These are phyloP conservation scores for Toxotes chatareus DNA, from an alignment of 2,113 vertebrate species.

Conservation along the genomic window DNA sequence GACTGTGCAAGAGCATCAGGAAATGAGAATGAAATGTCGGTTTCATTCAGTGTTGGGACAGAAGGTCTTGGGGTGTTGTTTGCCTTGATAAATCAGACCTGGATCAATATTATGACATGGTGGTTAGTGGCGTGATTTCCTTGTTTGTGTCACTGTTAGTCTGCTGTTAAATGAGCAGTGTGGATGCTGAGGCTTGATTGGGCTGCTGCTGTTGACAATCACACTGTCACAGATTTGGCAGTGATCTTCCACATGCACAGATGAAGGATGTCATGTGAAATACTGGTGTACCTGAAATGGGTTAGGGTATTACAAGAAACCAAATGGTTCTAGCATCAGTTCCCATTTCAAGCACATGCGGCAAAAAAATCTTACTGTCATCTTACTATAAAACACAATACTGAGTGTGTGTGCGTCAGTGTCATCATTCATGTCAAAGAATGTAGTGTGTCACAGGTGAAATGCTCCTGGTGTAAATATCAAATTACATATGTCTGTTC, in stretches of 20 bases:
- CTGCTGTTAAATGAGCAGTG: not conserved
- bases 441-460: no score
- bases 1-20: constrained; percentile 54
- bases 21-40: constrained; percentile 56
- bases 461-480: no score
- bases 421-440: no score
- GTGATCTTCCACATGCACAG: not conserved
- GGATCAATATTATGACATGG: constrained; percentile 59
- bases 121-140: constrained; percentile 39
- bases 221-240: not conserved
- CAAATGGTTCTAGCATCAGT: no score
- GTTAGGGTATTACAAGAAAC: no score
- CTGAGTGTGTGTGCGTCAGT: no score
- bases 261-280: not conserved
- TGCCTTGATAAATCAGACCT: constrained; percentile 55
- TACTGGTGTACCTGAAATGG: not conserved
- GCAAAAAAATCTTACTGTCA: not conserved
- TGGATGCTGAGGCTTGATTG: not conserved
- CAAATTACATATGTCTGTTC: no score
- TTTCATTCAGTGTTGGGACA: constrained; percentile 65
- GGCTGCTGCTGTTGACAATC: not conserved
- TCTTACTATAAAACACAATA: no score
- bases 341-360: not conserved
- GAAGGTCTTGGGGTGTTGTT: constrained; percentile 52
- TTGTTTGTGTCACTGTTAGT: constrained; percentile 13